Evolutionary conservation across 2,888 invertebrate species (phyloP).

Genomic region (Tenthredo distinguenda): DNA sequence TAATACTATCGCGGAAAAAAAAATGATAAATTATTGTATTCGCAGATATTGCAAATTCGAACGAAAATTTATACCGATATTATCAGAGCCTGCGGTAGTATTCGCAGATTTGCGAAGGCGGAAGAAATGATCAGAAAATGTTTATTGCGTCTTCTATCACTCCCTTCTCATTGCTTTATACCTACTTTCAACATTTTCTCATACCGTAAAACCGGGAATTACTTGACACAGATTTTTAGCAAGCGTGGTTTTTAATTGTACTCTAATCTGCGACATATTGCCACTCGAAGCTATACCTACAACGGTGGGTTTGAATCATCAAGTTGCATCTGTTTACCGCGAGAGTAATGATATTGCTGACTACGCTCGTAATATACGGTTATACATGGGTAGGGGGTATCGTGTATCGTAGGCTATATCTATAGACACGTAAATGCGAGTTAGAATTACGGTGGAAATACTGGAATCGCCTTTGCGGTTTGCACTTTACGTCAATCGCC

Average conservation of each 20-base stretch:
- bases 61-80: background rate
- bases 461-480: conserved; percentile 6
- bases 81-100: background rate
- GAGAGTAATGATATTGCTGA: background rate
- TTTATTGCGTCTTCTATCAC: background rate
- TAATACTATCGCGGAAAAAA: background rate
- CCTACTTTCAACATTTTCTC: background rate
- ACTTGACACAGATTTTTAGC: conserved; percentile 42
- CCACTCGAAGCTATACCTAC: conserved; percentile 66
- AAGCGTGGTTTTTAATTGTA: conserved; percentile 71
- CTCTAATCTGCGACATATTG: conserved; percentile 77
- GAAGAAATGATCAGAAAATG: background rate
- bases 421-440: background rate
- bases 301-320: conserved; percentile 1
- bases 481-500: background rate
- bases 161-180: background rate
- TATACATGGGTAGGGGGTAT: background rate
- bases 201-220: background rate
- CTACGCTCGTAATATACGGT: background rate
- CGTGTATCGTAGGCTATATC: background rate
- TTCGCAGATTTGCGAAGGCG: background rate
- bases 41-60: background rate
- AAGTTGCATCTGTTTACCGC: conserved; percentile 15
- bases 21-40: background rate
- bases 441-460: conserved; percentile 15